Conservation (phyloP, 2,888 invertebrate genomes). For the Herminia tarsipennalis region DNA sequence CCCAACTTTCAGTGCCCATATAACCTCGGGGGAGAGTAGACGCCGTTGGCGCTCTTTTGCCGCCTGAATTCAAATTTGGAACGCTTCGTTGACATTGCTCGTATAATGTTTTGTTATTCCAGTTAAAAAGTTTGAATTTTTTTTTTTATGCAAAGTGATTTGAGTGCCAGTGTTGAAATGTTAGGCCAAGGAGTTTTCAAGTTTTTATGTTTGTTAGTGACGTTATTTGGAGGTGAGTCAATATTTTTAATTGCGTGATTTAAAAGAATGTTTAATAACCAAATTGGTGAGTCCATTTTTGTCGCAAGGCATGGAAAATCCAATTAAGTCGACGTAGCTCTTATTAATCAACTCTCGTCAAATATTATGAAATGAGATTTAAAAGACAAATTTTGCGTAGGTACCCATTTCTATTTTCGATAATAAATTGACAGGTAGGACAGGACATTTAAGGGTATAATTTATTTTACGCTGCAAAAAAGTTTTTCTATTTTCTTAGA, state of each 20-base stretch:
- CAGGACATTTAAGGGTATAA: conserved; percentile 5
- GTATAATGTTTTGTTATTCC: conserved; percentile 30
- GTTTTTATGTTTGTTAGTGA: conserved; percentile 59
- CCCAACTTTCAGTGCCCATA: conserved; percentile 54
- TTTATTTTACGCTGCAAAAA: background rate
- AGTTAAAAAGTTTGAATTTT: conserved; percentile 18
- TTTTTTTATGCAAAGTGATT: conserved; percentile 45
- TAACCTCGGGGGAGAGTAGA: conserved; percentile 47
- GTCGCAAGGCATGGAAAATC: conserved; percentile 11
- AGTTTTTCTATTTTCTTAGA: background rate
- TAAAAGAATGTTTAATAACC: conserved; percentile 9
- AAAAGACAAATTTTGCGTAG: conserved; percentile 21
- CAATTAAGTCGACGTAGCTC: conserved; percentile 21
- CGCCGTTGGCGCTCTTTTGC: conserved; percentile 42
- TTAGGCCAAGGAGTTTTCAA: conserved; percentile 53
- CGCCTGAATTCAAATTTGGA: conserved; percentile 43
- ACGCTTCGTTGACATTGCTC: conserved; percentile 34
- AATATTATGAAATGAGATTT: conserved; percentile 32
- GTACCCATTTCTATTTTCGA: conserved; percentile 17
- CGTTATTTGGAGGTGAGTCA: conserved; percentile 71
- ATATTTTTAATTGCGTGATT: conserved; percentile 13
- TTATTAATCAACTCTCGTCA: conserved; percentile 33
- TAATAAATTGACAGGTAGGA: conserved; percentile 18
- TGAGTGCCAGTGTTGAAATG: conserved; percentile 57
- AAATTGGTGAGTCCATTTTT: background rate